Conservation (phyloP, 2,797 vertebrate genomes). For the Trichosurus vulpecula region DNA sequence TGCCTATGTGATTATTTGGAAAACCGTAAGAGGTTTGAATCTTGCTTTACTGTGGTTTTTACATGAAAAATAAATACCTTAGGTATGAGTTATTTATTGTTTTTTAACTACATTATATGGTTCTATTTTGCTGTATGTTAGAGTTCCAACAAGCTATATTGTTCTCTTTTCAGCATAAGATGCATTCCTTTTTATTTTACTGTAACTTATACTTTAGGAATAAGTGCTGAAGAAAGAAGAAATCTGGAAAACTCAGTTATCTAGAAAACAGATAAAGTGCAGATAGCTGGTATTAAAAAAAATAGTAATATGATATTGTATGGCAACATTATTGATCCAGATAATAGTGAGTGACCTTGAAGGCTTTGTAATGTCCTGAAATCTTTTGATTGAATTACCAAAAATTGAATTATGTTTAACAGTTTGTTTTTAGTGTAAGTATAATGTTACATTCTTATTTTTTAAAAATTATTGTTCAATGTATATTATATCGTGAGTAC, state of each 20-base stretch:
- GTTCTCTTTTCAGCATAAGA: slow-evolving; percentile 5
- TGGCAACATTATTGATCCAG: background rate
- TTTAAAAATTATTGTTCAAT: background rate
- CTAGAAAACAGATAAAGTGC: background rate
- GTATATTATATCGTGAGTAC: background rate
- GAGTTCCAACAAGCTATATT: background rate
- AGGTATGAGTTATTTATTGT: slow-evolving; percentile 12
- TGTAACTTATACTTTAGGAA: slow-evolving; percentile 28
- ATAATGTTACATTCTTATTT: background rate
- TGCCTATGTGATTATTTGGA: slow-evolving; percentile 14
- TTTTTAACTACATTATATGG: slow-evolving; percentile 40
- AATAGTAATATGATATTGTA: background rate
- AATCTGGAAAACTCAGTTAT: background rate
- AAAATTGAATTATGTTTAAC: background rate
- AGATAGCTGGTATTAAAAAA: background rate
- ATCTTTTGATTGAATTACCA: background rate
- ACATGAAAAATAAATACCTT: slow-evolving; percentile 1
- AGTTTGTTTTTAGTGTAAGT: background rate
- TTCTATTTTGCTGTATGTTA: slow-evolving; percentile 31
- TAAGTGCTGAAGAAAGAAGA: background rate
- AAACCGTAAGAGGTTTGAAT: background rate
- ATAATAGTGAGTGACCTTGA: background rate
- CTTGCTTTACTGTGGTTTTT: slow-evolving; percentile 11
- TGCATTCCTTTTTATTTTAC: slow-evolving; percentile 29
- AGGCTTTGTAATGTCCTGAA: background rate